phyloP scores from a whole-genome alignment of 2,113 vertebrate genomes.

The Corydoras sp. region DNA sequence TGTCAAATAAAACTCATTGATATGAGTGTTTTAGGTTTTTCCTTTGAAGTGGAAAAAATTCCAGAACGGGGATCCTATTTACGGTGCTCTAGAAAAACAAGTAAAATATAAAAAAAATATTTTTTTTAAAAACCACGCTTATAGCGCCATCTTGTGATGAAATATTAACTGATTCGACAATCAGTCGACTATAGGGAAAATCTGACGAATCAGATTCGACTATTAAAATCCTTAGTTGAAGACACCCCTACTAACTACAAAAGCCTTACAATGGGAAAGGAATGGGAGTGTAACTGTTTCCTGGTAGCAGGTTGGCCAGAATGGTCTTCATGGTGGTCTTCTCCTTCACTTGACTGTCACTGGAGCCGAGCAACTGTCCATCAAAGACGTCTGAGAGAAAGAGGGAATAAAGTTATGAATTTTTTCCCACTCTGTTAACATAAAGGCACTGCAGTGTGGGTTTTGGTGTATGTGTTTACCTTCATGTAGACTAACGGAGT shows the following conservation, averaged over 20 bases:
- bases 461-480: slow-evolving; percentile 58
- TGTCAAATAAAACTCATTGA: too few species aligned
- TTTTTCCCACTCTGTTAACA: not conserved
- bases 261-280: slow-evolving; percentile 89
- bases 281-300: slow-evolving; percentile 92
- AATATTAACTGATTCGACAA: too few species aligned
- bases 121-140: too few species aligned
- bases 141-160: too few species aligned
- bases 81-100: too few species aligned
- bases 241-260: not conserved
- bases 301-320: slow-evolving; percentile 92
- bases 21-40: too few species aligned
- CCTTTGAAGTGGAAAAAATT: too few species aligned
- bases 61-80: too few species aligned
- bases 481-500: slow-evolving; percentile 80
- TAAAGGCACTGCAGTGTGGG: not conserved
- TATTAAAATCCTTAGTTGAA: too few species aligned
- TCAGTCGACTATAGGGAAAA: too few species aligned
- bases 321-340: slow-evolving; percentile 99
- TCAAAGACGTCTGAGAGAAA: slow-evolving; percentile 84
- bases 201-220: too few species aligned
- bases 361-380: slow-evolving; percentile 84
- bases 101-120: too few species aligned
- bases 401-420: not conserved
- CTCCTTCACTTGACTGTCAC: slow-evolving; percentile 94